phyloP scores from a whole-genome alignment of 2,797 vertebrate genomes.

The Centropyge bicolor region DNA sequence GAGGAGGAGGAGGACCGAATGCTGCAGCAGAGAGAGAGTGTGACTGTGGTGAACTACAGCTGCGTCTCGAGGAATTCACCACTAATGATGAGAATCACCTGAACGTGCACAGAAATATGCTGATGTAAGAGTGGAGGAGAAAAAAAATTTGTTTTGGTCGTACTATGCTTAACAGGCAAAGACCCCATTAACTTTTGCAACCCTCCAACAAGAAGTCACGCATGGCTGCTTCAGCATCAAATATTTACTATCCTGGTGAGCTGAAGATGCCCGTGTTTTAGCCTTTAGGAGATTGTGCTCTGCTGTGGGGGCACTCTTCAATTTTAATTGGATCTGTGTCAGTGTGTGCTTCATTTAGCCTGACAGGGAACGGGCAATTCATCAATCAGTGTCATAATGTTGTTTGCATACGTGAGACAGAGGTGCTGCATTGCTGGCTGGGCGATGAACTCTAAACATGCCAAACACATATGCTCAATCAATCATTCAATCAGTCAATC shows the following conservation, averaged over 20 bases:
- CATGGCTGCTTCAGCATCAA: slow-evolving; percentile 76
- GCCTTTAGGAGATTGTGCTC: slow-evolving; percentile 36
- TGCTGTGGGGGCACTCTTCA: slow-evolving; percentile 25
- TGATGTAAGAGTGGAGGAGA: neutral
- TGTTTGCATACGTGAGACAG: slow-evolving; percentile 50
- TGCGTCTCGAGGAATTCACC: slow-evolving; percentile 40
- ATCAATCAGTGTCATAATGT: slow-evolving; percentile 57
- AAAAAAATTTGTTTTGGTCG: neutral
- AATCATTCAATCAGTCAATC: slow-evolving; percentile 47
- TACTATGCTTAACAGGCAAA: slow-evolving; percentile 35
- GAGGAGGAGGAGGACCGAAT: slow-evolving; percentile 16
- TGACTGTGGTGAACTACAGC: slow-evolving; percentile 51
- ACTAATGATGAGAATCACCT: slow-evolving; percentile 39
- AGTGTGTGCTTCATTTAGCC: slow-evolving; percentile 45
- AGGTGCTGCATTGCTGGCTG: slow-evolving; percentile 24
- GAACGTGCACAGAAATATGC: neutral
- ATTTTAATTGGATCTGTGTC: slow-evolving; percentile 68
- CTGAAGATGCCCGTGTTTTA: slow-evolving; percentile 53
- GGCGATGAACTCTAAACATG: slow-evolving; percentile 1
- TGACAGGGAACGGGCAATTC: slow-evolving; percentile 41
- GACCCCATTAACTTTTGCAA: slow-evolving; percentile 62
- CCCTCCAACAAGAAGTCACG: slow-evolving; percentile 49
- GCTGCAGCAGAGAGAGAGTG: slow-evolving; percentile 61
- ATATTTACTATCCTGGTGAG: slow-evolving; percentile 74
- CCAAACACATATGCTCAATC: slow-evolving; percentile 22